Percentiles rank a stretch among this genome's conserved stretches.
Evolutionary conservation across 2,888 invertebrate species (phyloP).

Genomic region (Drosophila silvestris): DNA sequence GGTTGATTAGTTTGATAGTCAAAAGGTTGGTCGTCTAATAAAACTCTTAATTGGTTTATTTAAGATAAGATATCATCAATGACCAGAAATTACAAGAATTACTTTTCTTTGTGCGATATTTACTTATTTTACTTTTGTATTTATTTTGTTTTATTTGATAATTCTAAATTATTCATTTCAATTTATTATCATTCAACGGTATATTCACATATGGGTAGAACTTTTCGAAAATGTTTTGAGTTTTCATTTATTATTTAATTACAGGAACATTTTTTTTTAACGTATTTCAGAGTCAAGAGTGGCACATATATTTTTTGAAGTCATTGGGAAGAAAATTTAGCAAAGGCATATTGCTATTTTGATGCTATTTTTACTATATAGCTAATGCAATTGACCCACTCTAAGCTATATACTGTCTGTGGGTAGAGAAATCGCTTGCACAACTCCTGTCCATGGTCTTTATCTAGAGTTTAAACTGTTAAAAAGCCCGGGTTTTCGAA

Average conservation of each 20-base stretch:
- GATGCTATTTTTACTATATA: neutral
- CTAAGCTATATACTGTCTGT: neutral
- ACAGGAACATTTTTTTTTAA: too few species aligned
- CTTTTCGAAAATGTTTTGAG: too few species aligned
- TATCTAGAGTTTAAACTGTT: neutral
- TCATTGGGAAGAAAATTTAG: too few species aligned
- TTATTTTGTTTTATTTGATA: neutral
- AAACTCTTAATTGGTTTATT: neutral
- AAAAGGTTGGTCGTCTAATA: neutral
- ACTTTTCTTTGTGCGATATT: rapidly evolving
- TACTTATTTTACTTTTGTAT: neutral
- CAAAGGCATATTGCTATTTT: too few species aligned
- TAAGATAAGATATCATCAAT: neutral
- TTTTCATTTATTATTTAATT: too few species aligned
- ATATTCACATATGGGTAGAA: too few species aligned
- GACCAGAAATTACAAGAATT: neutral
- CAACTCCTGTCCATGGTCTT: neutral
- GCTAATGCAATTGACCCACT: neutral
- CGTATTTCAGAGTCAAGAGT: too few species aligned
- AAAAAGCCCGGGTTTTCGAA: neutral
- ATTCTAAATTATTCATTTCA: neutral
- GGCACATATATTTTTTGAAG: too few species aligned
- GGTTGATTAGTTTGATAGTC: neutral
- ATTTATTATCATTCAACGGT: neutral
- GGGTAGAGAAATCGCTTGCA: neutral